Conservation (phyloP, 2,113 vertebrate species). For the Hucho hucho region DNA sequence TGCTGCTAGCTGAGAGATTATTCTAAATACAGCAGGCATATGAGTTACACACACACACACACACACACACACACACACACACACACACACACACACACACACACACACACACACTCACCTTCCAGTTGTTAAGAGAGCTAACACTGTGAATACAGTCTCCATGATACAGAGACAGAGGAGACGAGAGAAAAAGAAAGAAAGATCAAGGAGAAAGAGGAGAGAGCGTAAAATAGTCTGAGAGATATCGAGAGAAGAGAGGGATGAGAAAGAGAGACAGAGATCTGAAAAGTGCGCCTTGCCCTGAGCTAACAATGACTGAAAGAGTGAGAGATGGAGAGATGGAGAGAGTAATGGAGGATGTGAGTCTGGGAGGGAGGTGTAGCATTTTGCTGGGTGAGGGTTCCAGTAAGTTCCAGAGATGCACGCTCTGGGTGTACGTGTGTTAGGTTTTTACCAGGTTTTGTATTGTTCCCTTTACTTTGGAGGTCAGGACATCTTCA, state of each 20-base stretch:
- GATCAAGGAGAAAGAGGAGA: not conserved
- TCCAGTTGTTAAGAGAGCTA: conserved; percentile 5
- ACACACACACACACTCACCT: not conserved
- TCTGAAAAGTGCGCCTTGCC: too few relatives aligned
- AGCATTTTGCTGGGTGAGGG: not conserved
- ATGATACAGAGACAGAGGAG: not conserved
- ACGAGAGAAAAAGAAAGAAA: too few relatives aligned
- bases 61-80: conserved; percentile 1
- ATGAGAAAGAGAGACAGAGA: too few relatives aligned
- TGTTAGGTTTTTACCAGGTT: conserved; percentile 78
- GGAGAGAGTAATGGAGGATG: not conserved
- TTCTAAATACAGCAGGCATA: conserved; percentile 13
- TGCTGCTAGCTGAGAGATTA: conserved; percentile 22
- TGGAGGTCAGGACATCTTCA: conserved; percentile 94
- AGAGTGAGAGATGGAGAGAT: not conserved
- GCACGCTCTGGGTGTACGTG: not conserved
- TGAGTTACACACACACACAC: conserved; percentile 44
- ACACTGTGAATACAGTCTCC: conserved; percentile 27
- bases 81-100: not conserved
- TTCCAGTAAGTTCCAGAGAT: not conserved
- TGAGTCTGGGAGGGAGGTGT: not conserved
- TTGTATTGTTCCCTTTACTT: conserved; percentile 70
- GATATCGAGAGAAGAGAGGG: conserved; percentile 12
- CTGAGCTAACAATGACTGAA: too few relatives aligned
- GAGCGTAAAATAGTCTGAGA: not conserved